Evolutionary conservation across 2,888 invertebrate species (phyloP).

Genomic region (Habrosyne pyritoides): DNA sequence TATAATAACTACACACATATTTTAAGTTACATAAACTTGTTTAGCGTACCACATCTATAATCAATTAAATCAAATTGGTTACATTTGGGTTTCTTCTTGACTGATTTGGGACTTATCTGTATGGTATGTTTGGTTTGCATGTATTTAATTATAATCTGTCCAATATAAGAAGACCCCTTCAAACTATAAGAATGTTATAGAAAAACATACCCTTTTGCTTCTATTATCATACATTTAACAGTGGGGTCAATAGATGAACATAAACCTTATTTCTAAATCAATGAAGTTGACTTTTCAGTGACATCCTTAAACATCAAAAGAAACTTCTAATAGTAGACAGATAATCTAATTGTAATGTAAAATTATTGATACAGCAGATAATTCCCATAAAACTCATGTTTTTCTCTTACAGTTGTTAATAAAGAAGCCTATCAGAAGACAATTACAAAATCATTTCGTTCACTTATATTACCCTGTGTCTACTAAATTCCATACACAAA

Average conservation of each 20-base stretch:
- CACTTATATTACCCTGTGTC: slow-evolving; percentile 64
- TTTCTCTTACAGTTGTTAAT: not conserved
- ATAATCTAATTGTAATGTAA: too few relatives aligned
- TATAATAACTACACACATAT: slow-evolving; percentile 35
- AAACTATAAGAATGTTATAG: too few relatives aligned
- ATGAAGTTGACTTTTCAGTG: too few relatives aligned
- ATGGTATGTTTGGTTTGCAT: too few relatives aligned
- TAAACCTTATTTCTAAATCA: not conserved
- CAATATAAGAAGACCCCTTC: too few relatives aligned
- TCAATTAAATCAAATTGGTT: slow-evolving; percentile 21
- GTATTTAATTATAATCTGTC: too few relatives aligned
- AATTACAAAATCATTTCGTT: slow-evolving; percentile 33
- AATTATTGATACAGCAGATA: not conserved
- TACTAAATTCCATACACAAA: slow-evolving; percentile 47
- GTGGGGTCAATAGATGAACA: not conserved
- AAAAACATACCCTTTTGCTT: too few relatives aligned
- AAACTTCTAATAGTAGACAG: too few relatives aligned
- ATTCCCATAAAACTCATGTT: not conserved
- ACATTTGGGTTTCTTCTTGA: not conserved
- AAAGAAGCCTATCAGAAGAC: slow-evolving; percentile 17
- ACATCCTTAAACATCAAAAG: too few relatives aligned
- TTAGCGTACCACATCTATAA: slow-evolving; percentile 24
- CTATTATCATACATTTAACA: too few relatives aligned
- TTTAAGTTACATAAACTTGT: slow-evolving; percentile 36
- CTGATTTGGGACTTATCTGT: not conserved